A percentile compares a stretch with the other conserved stretches of the same genome.
Conservation (phyloP, 2,797 vertebrate genomes). For the Acipenser oxyrinchus region DNA sequence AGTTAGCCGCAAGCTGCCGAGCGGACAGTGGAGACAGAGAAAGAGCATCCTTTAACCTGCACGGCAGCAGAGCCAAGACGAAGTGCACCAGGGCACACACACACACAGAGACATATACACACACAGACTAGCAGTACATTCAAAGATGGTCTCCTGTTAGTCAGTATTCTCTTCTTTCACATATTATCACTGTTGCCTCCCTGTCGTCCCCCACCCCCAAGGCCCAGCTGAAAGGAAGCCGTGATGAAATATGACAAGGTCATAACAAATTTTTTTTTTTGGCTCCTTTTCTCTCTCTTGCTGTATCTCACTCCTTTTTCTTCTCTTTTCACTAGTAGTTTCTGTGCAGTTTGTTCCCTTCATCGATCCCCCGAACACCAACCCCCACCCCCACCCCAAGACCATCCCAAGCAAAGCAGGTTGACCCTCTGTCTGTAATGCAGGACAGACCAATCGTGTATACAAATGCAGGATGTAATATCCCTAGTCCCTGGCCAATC, state of each 20-base stretch:
- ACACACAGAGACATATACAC: constrained; percentile 26
- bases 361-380: constrained; percentile 42
- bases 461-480: constrained; percentile 36
- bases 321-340: constrained; percentile 21
- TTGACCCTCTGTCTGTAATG: constrained; percentile 34
- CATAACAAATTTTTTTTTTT: constrained; percentile 42
- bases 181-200: constrained; percentile 32
- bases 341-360: constrained; percentile 30
- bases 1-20: constrained; percentile 50
- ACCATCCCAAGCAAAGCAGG: constrained; percentile 30
- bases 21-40: constrained; percentile 43
- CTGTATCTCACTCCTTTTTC: constrained; percentile 30
- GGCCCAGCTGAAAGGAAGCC: constrained; percentile 35
- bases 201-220: constrained; percentile 28
- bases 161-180: constrained; percentile 17
- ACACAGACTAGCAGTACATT: constrained; percentile 28
- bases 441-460: constrained; percentile 30
- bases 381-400: background rate
- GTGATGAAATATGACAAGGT: constrained; percentile 56
- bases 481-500: constrained; percentile 35
- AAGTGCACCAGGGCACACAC: constrained; percentile 54
- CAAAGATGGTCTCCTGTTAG: constrained; percentile 14
- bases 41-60: constrained; percentile 61
- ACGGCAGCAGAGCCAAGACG: constrained; percentile 46
- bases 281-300: constrained; percentile 23